These are phyloP conservation scores for Pterocles gutturalis DNA, from an alignment of 2,113 vertebrate species.

Conservation along the genomic window DNA sequence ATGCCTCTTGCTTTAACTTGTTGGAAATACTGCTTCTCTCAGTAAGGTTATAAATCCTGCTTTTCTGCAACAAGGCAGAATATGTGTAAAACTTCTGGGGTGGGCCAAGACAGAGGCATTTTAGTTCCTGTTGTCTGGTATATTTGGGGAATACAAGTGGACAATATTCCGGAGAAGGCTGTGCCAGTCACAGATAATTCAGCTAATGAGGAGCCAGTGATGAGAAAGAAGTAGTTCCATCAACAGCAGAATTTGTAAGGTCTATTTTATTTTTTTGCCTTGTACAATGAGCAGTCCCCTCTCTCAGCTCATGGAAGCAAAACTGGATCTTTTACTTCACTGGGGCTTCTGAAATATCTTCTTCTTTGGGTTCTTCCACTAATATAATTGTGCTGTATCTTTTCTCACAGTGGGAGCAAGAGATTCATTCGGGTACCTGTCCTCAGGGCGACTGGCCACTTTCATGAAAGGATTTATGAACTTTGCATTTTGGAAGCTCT, in stretches of 20 bases:
- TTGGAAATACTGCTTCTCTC: neutral
- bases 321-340: neutral
- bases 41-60: neutral
- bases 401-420: neutral
- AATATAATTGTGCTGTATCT: neutral
- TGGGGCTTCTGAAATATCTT: neutral
- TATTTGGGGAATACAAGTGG: neutral
- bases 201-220: neutral
- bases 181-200: neutral
- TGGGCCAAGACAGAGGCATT: neutral
- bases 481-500: neutral
- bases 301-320: rapidly evolving
- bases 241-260: neutral
- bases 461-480: neutral
- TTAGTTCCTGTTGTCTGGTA: neutral
- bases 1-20: neutral
- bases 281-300: neutral
- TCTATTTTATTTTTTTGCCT: neutral
- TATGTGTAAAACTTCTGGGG: neutral
- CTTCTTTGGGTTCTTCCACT: neutral
- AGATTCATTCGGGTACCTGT: neutral
- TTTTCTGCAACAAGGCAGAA: neutral
- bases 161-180: neutral
- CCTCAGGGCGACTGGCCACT: neutral
- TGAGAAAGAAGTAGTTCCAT: neutral